A percentile compares a stretch with the other conserved stretches of the same genome.
These are phyloP conservation scores for Sardina pilchardus DNA, from an alignment of 2,113 vertebrate species.

Conservation along the genomic window DNA sequence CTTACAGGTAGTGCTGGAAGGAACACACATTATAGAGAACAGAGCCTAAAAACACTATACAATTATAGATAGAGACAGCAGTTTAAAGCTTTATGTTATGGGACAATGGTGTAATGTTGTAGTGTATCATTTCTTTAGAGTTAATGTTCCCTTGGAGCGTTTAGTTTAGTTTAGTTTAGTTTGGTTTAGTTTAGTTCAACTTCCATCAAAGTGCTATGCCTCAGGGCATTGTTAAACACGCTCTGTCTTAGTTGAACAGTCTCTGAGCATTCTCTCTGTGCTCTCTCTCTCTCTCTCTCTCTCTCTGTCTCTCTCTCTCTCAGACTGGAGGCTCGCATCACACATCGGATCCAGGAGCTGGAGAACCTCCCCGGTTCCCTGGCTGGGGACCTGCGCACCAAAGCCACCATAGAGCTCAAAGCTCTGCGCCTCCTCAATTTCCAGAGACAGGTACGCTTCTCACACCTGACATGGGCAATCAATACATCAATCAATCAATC, in stretches of 20 bases:
- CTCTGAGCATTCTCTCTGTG: too few relatives aligned
- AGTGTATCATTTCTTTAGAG: not conserved
- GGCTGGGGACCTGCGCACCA: constrained; percentile 91
- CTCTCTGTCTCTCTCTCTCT: not conserved
- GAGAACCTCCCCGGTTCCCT: constrained; percentile 93
- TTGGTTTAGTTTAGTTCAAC: too few relatives aligned
- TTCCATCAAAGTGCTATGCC: too few relatives aligned
- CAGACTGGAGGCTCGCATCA: constrained; percentile 92
- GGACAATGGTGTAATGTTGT: not conserved
- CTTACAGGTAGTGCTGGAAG: constrained; percentile 73
- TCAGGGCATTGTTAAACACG: not conserved
- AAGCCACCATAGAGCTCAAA: constrained; percentile 96
- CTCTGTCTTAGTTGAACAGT: too few relatives aligned
- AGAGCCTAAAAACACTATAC: not conserved
- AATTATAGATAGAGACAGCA: not conserved
- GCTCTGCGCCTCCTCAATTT: constrained; percentile 93
- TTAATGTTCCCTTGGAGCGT: not conserved
- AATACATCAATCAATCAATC: too few relatives aligned
- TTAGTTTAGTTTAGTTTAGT: too few relatives aligned
- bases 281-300: not conserved
- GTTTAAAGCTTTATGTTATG: not conserved
- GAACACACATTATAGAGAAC: not conserved
- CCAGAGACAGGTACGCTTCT: constrained; percentile 85
- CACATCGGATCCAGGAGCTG: constrained; percentile 94
- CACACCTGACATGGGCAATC: too few relatives aligned